phyloP scores from a whole-genome alignment of 53 echinoderm and acorn worm species.

The Henricia sp. region DNA sequence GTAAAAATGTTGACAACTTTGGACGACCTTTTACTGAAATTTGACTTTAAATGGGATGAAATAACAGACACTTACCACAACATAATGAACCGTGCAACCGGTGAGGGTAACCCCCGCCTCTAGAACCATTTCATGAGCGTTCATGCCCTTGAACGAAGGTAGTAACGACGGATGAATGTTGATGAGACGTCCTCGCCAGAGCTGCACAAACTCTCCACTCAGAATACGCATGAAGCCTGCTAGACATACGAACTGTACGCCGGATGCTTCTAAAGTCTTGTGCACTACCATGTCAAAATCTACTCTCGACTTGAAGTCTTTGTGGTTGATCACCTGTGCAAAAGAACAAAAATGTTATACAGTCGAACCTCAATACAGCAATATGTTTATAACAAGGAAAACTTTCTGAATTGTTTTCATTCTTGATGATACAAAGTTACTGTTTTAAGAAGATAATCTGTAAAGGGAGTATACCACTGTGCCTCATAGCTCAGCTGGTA shows the following conservation, averaged over 20 bases:
- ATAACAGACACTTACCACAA: constrained; percentile 87
- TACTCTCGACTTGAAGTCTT: constrained; percentile 77
- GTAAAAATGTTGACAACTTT: too few relatives aligned
- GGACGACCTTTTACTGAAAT: too few relatives aligned
- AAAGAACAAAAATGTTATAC: too few relatives aligned
- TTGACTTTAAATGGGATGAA: too few relatives aligned
- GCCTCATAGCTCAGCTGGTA: too few relatives aligned
- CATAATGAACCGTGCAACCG: constrained; percentile 95
- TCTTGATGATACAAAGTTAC: too few relatives aligned
- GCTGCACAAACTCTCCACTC: constrained; percentile 92
- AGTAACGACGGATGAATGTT: constrained; percentile 97
- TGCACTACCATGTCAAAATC: constrained; percentile 94
- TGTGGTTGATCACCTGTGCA: constrained; percentile 89
- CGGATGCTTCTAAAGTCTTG: constrained; percentile 66
- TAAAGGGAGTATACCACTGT: too few relatives aligned
- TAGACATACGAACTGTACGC: constrained; percentile 85
- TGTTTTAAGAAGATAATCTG: too few relatives aligned
- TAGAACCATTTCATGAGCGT: constrained; percentile 87
- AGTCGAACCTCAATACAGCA: too few relatives aligned
- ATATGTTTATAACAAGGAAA: too few relatives aligned
- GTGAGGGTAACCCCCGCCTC: constrained; percentile 93
- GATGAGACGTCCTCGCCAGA: constrained; percentile 89
- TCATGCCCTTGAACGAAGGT: constrained; percentile 96
- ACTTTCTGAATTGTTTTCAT: too few relatives aligned
- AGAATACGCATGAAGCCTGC: constrained; percentile 99